phyloP scores from a whole-genome alignment of 2,888 invertebrate genomes.

The Linyphia triangularis region DNA sequence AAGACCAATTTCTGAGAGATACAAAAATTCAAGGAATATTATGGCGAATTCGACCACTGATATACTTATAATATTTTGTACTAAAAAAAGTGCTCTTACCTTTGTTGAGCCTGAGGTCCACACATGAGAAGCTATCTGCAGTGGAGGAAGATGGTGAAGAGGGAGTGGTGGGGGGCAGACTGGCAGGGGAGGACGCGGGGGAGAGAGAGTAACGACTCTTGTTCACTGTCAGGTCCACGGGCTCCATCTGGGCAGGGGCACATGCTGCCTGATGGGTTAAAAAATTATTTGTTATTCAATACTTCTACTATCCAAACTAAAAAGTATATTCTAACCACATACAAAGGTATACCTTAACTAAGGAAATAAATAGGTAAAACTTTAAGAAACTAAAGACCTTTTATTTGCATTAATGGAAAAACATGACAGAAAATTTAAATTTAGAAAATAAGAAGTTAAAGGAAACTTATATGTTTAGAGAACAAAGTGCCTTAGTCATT shows the following conservation, averaged over 20 bases:
- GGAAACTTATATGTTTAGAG: too few relatives aligned
- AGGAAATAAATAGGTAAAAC: neutral
- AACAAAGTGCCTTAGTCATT: too few relatives aligned
- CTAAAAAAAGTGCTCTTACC: too few relatives aligned
- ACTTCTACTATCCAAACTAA: neutral
- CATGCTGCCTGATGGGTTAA: conserved; percentile 89
- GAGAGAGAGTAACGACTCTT: conserved; percentile 74
- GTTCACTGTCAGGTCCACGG: conserved; percentile 90
- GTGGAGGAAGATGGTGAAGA: conserved; percentile 73
- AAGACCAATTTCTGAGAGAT: too few relatives aligned
- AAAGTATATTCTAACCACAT: neutral
- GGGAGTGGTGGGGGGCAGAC: conserved; percentile 69
- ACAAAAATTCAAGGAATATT: too few relatives aligned
- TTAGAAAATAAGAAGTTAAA: too few relatives aligned
- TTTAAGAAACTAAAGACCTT: too few relatives aligned
- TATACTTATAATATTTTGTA: too few relatives aligned
- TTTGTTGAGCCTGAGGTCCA: conserved; percentile 72
- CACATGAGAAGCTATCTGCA: conserved; percentile 82
- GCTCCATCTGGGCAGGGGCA: conserved; percentile 93
- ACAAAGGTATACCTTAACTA: neutral
- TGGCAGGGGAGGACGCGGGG: conserved; percentile 72
- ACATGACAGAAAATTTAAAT: too few relatives aligned
- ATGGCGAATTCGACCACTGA: too few relatives aligned
- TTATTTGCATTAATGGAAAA: too few relatives aligned
- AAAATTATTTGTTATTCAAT: too few relatives aligned